A percentile compares a stretch with the other conserved stretches of the same genome.
Conservation (phyloP, 2,797 vertebrate genomes). For the Takifugu rubripes region DNA sequence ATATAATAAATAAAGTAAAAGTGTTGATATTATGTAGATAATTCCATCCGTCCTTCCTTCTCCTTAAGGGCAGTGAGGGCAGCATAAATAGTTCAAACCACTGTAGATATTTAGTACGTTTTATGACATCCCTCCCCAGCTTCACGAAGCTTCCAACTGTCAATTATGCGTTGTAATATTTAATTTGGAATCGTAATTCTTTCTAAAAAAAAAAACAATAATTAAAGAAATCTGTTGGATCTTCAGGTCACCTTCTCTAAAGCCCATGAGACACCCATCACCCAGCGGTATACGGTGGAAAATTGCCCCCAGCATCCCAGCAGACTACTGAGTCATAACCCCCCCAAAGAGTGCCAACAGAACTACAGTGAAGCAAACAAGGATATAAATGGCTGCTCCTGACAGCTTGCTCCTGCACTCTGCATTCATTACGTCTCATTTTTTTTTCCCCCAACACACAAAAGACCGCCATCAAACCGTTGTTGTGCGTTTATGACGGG, state of each 20-base stretch:
- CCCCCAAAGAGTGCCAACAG: conserved; percentile 40
- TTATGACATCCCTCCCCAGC: not conserved
- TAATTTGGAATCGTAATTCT: not conserved
- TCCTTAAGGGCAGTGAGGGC: no score
- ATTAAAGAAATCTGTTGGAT: not conserved
- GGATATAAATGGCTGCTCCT: conserved; percentile 54
- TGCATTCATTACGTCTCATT: conserved; percentile 56
- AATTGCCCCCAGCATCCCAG: conserved; percentile 17
- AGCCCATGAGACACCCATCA: not conserved
- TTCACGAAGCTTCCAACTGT: not conserved
- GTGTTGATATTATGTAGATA: no score
- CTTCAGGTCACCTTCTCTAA: conserved; percentile 8
- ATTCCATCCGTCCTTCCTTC: no score
- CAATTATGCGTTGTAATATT: conserved; percentile 8
- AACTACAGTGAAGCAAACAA: conserved; percentile 43
- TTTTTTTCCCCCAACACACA: conserved; percentile 17
- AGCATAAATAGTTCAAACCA: no score
- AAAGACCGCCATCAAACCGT: conserved; percentile 36
- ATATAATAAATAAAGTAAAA: no score
- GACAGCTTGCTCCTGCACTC: conserved; percentile 41
- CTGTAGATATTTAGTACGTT: no score
- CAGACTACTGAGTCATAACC: conserved; percentile 17
- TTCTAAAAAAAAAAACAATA: not conserved
- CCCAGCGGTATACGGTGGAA: not conserved
- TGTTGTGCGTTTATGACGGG: conserved; percentile 31